Conservation (phyloP, 2,888 invertebrate genomes). For the Auanema sp. region DNA sequence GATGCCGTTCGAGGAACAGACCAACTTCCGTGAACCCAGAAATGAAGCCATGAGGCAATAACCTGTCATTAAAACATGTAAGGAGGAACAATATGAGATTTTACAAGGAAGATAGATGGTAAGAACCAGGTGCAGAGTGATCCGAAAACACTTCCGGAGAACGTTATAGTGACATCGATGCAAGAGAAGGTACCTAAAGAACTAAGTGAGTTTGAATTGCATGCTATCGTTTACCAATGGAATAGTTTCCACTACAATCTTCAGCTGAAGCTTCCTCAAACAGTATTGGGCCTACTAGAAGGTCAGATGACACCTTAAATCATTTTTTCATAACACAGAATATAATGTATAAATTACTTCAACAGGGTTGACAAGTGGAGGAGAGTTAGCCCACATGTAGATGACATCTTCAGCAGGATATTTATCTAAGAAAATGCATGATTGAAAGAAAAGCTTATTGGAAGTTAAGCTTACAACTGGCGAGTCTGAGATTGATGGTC, state of each 20-base stretch:
- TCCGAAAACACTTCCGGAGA: conserved; percentile 36
- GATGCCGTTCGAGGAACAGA: conserved; percentile 59
- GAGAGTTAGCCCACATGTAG: conserved; percentile 62
- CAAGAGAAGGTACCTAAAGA: conserved; percentile 51
- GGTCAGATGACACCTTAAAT: conserved; percentile 41
- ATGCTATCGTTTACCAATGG: conserved; percentile 48
- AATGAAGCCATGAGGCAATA: conserved; percentile 60
- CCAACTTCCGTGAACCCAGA: conserved; percentile 61
- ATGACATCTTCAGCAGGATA: conserved; percentile 59
- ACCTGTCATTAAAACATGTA: conserved; percentile 27
- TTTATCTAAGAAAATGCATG: conserved; percentile 35
- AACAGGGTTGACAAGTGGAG: conserved; percentile 58
- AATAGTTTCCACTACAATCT: conserved; percentile 61
- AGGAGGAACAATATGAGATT: neutral
- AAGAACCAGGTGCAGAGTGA: conserved; percentile 48
- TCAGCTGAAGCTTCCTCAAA: conserved; percentile 52
- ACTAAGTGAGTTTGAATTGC: neutral
- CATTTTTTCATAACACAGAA: neutral
- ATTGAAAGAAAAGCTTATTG: neutral
- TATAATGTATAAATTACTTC: conserved; percentile 30
- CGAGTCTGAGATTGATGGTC: conserved; percentile 40
- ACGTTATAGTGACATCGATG: conserved; percentile 55
- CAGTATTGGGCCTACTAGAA: conserved; percentile 41
- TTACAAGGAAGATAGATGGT: conserved; percentile 47
- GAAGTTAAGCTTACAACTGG: conserved; percentile 34